A percentile compares a stretch with the other conserved stretches of the same genome.
Evolutionary conservation across 2,888 invertebrate species (phyloP).

Genomic region (Trichopoda pennipes): DNA sequence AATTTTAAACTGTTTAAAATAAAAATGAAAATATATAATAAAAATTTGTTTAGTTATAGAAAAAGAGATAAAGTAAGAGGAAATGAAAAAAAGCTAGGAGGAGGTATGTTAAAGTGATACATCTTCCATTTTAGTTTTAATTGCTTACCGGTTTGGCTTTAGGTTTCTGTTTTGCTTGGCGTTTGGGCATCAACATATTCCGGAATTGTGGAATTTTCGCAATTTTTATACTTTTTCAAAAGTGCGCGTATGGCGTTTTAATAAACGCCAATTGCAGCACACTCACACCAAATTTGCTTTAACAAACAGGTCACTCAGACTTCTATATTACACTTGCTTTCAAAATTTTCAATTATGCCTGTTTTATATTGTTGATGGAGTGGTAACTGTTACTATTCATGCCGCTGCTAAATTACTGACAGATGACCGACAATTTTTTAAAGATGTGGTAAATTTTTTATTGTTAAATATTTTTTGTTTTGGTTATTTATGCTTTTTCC

Average conservation of each 20-base stretch:
- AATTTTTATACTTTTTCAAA: slow-evolving; percentile 55
- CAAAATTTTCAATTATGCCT: neutral
- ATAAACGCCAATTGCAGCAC: slow-evolving; percentile 14
- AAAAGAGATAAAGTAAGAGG: neutral
- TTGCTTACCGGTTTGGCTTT: slow-evolving; percentile 80
- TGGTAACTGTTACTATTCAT: neutral
- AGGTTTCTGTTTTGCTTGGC: slow-evolving; percentile 80
- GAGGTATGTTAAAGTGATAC: neutral
- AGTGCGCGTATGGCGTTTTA: slow-evolving; percentile 53
- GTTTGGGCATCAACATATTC: slow-evolving; percentile 81
- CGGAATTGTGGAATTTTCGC: slow-evolving; percentile 72
- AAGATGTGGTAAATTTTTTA: neutral
- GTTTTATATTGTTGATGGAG: neutral
- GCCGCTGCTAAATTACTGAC: slow-evolving; percentile 5
- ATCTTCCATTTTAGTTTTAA: slow-evolving; percentile 23
- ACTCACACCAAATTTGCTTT: neutral
- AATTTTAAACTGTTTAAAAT: too few species aligned
- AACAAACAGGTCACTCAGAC: neutral
- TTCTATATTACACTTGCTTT: neutral
- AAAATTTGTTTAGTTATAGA: too few species aligned
- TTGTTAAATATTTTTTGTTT: neutral
- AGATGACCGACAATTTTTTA: neutral
- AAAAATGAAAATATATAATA: too few species aligned
- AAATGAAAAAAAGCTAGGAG: slow-evolving; percentile 10
- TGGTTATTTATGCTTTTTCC: slow-evolving; percentile 4